Conservation (phyloP, 2,113 vertebrate genomes). For the Carassius gibelio region DNA sequence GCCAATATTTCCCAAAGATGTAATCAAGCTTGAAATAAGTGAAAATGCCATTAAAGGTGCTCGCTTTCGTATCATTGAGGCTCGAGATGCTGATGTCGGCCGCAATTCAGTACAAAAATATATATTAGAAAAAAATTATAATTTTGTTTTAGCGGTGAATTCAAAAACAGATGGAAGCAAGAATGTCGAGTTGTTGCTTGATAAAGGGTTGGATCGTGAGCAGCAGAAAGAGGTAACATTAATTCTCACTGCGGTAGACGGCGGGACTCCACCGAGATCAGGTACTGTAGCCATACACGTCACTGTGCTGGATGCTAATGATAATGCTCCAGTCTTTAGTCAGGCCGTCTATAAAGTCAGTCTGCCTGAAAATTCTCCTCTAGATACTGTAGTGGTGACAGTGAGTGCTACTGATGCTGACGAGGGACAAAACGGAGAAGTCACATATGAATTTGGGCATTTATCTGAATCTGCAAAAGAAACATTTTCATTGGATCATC, state of each 20-base stretch:
- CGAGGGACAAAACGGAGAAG: slow-evolving; percentile 60
- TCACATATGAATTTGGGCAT: slow-evolving; percentile 62
- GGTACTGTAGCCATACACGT: no score
- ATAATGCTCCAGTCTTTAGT: slow-evolving; percentile 45
- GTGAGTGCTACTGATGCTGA: slow-evolving; percentile 67
- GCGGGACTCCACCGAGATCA: no score
- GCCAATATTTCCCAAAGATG: slow-evolving; percentile 64
- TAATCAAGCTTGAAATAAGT: slow-evolving; percentile 62
- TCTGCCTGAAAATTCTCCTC: slow-evolving; percentile 65
- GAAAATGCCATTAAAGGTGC: slow-evolving; percentile 65
- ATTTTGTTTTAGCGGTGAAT: slow-evolving; percentile 73
- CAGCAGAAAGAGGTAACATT: no score
- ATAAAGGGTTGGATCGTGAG: slow-evolving; percentile 58
- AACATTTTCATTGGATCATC: slow-evolving; percentile 52
- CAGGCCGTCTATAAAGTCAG: slow-evolving; percentile 63
- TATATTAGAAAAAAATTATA: slow-evolving; percentile 50
- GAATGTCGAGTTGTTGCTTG: slow-evolving; percentile 55
- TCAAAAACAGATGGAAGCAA: slow-evolving; percentile 45
- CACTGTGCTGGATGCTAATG: no score
- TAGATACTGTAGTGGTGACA: slow-evolving; percentile 48
- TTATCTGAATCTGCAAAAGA: slow-evolving; percentile 56
- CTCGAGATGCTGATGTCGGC: slow-evolving; percentile 68
- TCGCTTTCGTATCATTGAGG: slow-evolving; percentile 62
- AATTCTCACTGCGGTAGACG: no score
- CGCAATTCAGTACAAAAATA: slow-evolving; percentile 64